A percentile compares a stretch with the other conserved stretches of the same genome.
Evolutionary conservation across 2,797 vertebrate genomes (phyloP).

Genomic region (Molossus molossus): DNA sequence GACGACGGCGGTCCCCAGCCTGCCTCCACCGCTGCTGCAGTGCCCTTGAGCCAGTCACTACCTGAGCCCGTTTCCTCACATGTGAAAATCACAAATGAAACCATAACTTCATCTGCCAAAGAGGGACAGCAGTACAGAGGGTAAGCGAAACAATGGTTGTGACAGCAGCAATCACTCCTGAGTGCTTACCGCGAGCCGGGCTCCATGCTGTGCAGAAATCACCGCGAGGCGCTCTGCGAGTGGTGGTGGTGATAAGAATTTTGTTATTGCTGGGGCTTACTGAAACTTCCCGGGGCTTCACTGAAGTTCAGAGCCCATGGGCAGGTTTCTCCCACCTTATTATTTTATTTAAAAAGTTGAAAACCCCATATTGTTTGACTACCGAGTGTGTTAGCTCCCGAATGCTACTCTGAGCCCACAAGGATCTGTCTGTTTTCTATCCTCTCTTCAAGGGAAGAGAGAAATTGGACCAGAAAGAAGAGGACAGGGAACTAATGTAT

Average conservation of each 20-base stretch:
- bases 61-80: neutral
- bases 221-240: neutral
- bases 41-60: neutral
- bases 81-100: neutral
- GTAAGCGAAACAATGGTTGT: neutral
- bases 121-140: neutral
- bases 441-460: neutral
- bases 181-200: neutral
- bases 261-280: neutral
- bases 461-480: neutral
- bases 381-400: neutral
- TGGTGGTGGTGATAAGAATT: neutral
- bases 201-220: neutral
- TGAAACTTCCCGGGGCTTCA: neutral
- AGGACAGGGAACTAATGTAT: neutral
- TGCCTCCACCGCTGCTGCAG: rapidly evolving
- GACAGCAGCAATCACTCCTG: neutral
- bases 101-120: neutral
- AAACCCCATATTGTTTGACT: neutral
- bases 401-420: neutral
- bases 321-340: neutral
- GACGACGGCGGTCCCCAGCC: neutral
- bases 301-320: neutral
- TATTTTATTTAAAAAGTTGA: neutral
- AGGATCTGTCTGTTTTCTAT: neutral